Percentiles rank a stretch among this genome's conserved stretches.
These are phyloP conservation scores for Sphyrna mokarran DNA, from an alignment of 2,113 vertebrate species.

Conservation along the genomic window DNA sequence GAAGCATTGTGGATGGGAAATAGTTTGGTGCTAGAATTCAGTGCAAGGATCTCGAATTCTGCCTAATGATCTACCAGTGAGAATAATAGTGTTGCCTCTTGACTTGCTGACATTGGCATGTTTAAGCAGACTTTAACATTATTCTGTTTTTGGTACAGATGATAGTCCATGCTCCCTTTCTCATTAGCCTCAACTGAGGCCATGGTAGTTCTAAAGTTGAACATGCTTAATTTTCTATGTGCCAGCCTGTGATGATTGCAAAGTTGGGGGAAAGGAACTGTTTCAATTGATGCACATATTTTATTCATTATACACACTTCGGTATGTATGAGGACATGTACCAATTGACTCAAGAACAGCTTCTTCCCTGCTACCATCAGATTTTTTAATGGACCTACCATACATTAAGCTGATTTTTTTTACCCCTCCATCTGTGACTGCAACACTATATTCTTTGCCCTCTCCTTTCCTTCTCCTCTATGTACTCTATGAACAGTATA, in stretches of 20 bases:
- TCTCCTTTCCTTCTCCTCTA: no score
- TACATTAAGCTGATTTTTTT: no score
- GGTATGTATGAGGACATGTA: no score
- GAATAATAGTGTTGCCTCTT: neutral
- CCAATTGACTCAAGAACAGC: no score
- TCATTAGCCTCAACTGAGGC: neutral
- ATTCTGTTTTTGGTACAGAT: neutral
- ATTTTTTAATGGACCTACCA: no score
- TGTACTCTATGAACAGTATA: no score
- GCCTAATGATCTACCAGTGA: neutral
- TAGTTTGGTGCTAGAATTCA: neutral
- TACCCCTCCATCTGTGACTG: no score
- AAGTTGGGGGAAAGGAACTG: neutral
- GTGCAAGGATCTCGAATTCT: neutral
- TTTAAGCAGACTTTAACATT: neutral
- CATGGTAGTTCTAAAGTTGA: neutral
- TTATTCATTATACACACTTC: neutral
- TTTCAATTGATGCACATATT: neutral
- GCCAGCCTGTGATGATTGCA: neutral
- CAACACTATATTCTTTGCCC: no score
- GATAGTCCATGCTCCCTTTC: neutral
- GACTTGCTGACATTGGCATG: neutral
- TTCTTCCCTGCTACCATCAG: no score
- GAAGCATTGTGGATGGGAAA: neutral
- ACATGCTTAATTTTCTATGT: neutral